A percentile compares a stretch with the other conserved stretches of the same genome.
Evolutionary conservation across 2,113 vertebrate genomes (phyloP).

Genomic region (Cairina moschata): DNA sequence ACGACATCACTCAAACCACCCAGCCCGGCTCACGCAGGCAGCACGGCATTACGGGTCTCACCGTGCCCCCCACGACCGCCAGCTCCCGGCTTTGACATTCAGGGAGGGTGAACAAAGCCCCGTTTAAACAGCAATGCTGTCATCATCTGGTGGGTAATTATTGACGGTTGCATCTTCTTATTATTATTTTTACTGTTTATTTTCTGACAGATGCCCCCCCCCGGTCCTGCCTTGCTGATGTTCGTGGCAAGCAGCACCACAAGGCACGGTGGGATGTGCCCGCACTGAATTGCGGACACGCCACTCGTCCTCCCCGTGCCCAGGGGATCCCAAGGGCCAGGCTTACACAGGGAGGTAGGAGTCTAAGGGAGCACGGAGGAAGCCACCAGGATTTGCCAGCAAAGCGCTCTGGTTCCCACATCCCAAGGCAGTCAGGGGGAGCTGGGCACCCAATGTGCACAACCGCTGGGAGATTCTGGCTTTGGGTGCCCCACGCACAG

Average conservation of each 20-base stretch:
- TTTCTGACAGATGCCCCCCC: background rate
- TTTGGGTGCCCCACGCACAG: rapidly evolving
- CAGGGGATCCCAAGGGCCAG: background rate
- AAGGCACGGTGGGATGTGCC: background rate
- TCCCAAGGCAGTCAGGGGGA: rapidly evolving
- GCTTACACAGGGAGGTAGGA: background rate
- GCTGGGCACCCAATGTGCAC: rapidly evolving
- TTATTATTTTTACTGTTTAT: background rate
- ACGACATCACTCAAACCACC: conserved; percentile 49
- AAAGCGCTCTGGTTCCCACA: background rate
- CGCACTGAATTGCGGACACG: rapidly evolving
- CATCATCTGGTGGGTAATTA: background rate
- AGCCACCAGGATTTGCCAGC: background rate
- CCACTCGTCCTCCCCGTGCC: no score
- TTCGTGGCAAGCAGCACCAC: background rate
- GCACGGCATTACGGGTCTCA: background rate
- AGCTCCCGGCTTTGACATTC: background rate
- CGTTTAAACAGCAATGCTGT: background rate
- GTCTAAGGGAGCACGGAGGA: background rate
- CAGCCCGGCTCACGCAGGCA: background rate
- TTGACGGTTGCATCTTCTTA: background rate
- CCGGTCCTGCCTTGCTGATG: background rate
- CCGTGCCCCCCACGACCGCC: rapidly evolving
- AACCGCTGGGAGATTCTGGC: rapidly evolving
- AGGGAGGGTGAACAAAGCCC: background rate